Percentiles rank a stretch among this genome's conserved stretches.
Evolutionary conservation across 2,797 vertebrate genomes (phyloP).

Genomic region (Cyprinella venusta): DNA sequence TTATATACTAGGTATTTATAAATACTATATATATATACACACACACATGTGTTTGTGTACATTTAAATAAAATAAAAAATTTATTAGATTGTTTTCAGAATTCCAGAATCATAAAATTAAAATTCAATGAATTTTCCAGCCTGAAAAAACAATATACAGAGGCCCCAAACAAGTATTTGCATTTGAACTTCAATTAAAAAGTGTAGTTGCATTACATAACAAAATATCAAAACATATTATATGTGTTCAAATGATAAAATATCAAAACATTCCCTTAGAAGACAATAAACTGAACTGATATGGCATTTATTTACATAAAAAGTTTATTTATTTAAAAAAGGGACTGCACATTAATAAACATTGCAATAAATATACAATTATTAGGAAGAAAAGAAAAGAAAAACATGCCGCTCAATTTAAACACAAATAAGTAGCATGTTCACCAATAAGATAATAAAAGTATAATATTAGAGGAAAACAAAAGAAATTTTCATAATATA

Average conservation of each 20-base stretch:
- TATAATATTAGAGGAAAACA: not conserved
- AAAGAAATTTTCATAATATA: not conserved
- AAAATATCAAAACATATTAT: not conserved
- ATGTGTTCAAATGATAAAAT: too few species aligned
- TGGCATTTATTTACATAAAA: not conserved
- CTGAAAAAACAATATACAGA: not conserved
- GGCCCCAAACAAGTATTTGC: too few species aligned
- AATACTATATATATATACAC: too few species aligned
- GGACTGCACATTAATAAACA: not conserved
- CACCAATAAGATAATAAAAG: not conserved
- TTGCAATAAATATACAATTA: not conserved
- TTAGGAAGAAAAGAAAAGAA: not conserved
- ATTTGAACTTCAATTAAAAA: not conserved
- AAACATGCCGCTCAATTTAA: not conserved
- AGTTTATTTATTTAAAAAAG: not conserved
- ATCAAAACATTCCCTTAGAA: too few species aligned
- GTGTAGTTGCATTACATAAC: not conserved
- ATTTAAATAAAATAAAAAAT: too few species aligned
- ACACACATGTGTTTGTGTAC: too few species aligned
- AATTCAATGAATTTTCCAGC: not conserved
- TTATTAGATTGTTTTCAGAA: too few species aligned
- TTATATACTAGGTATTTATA: too few species aligned
- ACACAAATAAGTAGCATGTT: not conserved
- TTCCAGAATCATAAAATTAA: not conserved
- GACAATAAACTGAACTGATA: not conserved